Evolutionary conservation across 2,113 vertebrate genomes (phyloP), one percentile per base, ranked within the genome.

Genomic region (Austrofundulus limnaeus): DNA sequence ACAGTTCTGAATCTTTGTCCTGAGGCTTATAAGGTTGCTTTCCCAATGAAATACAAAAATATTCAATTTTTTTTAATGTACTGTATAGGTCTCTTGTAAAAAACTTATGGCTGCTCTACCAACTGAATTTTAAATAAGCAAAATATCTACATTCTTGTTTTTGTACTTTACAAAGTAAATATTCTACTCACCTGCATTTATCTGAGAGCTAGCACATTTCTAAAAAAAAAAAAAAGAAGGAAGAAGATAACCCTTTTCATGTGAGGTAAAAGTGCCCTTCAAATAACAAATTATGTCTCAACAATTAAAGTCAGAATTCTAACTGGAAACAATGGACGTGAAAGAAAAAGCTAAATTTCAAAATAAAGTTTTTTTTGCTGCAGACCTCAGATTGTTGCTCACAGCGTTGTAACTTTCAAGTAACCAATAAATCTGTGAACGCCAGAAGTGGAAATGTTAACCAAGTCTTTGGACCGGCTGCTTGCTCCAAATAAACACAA

Each of bases 361-460:
- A 37, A 28, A 80, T 43, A 38, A 63, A 23, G 11, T 6, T 11
- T 38, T 68, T 54, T 24, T 13, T n/a, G 39, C 3, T 20, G 14
- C 48, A 19, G 17, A 53, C n/a, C 10, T 10, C 5, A 63, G 28
- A 41, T 46, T 46, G 16, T 8, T 16, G 61, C n/a, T 70, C 24
- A 53, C 56, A 55, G 20, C 48, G 31, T 41, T 21, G n/a, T 48
- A 38, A 64, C 19, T 61, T 48, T 54, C 20, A 50, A 49, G 25
- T 56, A 55, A 68, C 54, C 31, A 41, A 34, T 11, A 49, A 72
- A 76, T 19, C 64, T 12, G 14, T 24, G 12, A 56, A 42, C 25
- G 45, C n/a, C 47, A 52, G 10, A 12, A 45, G 20, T 15, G 45
- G 47, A 17, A 10, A 19, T 42, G 24, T 53, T 37, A n/a, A 3